These are phyloP conservation scores for Aporrectodea caliginosa DNA, from an alignment of 1,140 invertebrate genomes.

Conservation along the genomic window DNA sequence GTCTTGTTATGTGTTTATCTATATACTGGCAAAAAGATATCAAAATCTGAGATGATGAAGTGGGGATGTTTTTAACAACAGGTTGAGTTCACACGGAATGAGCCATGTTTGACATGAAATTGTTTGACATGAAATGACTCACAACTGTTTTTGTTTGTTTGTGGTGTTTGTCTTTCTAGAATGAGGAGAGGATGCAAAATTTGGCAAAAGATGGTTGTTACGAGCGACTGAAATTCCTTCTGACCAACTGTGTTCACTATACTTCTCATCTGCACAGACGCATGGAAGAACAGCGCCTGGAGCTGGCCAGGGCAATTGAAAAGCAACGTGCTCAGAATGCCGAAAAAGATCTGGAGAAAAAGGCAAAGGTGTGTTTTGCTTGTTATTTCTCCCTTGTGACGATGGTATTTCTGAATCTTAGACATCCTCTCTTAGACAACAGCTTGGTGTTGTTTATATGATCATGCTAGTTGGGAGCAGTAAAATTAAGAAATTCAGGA, in stretches of 20 bases:
- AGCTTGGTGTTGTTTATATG: too few relatives aligned
- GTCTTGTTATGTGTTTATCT: too few relatives aligned
- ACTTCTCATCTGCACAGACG: background rate
- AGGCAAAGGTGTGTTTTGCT: background rate
- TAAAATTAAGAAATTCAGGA: too few relatives aligned
- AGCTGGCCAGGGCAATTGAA: background rate
- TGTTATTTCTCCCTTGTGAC: too few relatives aligned
- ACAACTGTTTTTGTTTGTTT: background rate
- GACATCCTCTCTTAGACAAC: too few relatives aligned
- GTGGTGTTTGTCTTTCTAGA: background rate
- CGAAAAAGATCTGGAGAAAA: background rate
- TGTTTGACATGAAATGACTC: too few relatives aligned
- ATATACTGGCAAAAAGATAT: too few relatives aligned
- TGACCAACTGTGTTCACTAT: background rate
- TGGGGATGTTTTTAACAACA: background rate
- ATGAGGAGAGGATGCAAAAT: background rate
- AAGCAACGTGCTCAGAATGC: background rate
- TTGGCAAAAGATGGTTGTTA: background rate
- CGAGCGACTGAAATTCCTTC: background rate
- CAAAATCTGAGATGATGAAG: background rate
- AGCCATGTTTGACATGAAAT: too few relatives aligned
- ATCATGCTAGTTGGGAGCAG: too few relatives aligned
- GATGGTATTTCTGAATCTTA: too few relatives aligned
- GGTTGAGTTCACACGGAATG: background rate
- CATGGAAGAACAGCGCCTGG: background rate